Base-by-base conservation (phyloP, 1,140 invertebrate species). In the Caenorhabditis tropicalis region DNA sequence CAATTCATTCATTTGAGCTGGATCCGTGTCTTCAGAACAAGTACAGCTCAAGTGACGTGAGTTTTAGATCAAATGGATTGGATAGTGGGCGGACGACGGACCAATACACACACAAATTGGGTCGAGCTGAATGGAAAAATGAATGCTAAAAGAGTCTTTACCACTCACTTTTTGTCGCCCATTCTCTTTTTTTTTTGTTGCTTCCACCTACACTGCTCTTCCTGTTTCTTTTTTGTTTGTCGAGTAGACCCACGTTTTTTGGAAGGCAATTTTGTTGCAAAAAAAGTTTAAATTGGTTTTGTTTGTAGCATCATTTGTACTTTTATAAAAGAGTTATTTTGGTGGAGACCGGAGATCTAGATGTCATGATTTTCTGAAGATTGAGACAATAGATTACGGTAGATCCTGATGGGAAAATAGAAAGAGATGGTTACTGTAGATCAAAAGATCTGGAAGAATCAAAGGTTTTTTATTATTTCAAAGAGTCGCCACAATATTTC, bases 101-200 rank as follows among this genome's bases (percentile, higher is more conserved):
- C 65, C 65, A 43, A 43, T 31, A 74, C 65, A 43, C 65, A 74
- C n/a, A 16, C 65, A 74, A 74, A 74, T 74, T 74, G 65, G 65
- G 65, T 43, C 36, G 65, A 74, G 65, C 65, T 74, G 65, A 74
- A 74, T 74, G 65, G 65, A 74, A 74, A 74, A 74, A 74, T 74
- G 65, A 74, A 74, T 74, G 65, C 36, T 74, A 43, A 74, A 74
- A 74, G 65, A 24, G 65, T 24, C 33, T n/a, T 31, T 27, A 12
- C 15, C 33, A 43, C 33, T 56, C 53, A 56, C 36, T 74, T 74
- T 74, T 43, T 43, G 36, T 39, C 65, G 65, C 58, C 58, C 58
- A 33, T 65, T 36, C 27, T 24, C 12, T 46, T 24, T 19, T 43
- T 31, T 10, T n/a, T 70, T n/a, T n/a, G n/a, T n/a, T n/a, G n/a